A percentile compares a stretch with the other conserved stretches of the same genome.
These are phyloP conservation scores for Seriola aureovittata DNA, from an alignment of 2,113 vertebrate genomes.

Conservation along the genomic window DNA sequence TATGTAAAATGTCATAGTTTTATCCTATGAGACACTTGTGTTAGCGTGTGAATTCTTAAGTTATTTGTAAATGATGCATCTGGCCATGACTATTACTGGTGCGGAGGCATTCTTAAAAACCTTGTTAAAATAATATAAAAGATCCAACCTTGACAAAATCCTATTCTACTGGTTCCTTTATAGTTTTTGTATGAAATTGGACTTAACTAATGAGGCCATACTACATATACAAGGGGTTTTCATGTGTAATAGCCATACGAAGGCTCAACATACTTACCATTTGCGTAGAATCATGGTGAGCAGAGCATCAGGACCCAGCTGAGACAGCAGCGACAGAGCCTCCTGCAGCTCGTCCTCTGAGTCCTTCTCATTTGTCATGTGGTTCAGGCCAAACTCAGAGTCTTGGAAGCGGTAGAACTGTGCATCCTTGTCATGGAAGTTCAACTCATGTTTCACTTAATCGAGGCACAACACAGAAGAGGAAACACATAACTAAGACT, in stretches of 20 bases:
- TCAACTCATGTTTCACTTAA: conserved; percentile 92
- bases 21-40: too few species aligned
- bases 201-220: neutral
- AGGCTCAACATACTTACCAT: conserved; percentile 83
- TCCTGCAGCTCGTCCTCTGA: conserved; percentile 92
- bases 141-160: neutral
- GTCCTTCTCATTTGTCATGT: conserved; percentile 78
- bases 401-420: conserved; percentile 95
- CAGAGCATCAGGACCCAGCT: conserved; percentile 92
- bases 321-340: conserved; percentile 88
- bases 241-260: accelerated
- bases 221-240: neutral
- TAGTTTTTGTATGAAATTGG: too few species aligned
- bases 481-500: neutral
- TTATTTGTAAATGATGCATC: too few species aligned
- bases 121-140: too few species aligned
- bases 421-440: conserved; percentile 94
- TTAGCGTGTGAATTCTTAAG: too few species aligned
- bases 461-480: conserved; percentile 20
- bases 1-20: too few species aligned
- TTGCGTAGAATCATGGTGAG: conserved; percentile 95
- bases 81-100: too few species aligned
- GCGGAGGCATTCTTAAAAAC: too few species aligned
- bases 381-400: conserved; percentile 80
- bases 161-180: neutral